Conservation (phyloP, 2,888 invertebrate species). For the Xestobium rufovillosum region DNA sequence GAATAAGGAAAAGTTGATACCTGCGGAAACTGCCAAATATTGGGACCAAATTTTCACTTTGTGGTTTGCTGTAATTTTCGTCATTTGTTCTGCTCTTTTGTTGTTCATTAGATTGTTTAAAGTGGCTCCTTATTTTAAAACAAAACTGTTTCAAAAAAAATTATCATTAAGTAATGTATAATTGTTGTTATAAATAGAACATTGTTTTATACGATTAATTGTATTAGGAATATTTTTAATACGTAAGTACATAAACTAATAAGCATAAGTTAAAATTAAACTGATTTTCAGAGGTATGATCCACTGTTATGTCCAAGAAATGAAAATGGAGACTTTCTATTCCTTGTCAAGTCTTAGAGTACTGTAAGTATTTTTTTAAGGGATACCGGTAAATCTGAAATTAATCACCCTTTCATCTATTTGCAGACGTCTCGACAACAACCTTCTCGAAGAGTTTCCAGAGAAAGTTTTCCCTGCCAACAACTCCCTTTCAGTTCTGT, state of each 20-base stretch:
- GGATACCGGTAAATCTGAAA: slow-evolving; percentile 24
- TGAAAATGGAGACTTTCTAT: slow-evolving; percentile 38
- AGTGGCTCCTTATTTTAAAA: too few relatives aligned
- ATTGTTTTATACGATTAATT: too few relatives aligned
- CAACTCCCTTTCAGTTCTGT: slow-evolving; percentile 41
- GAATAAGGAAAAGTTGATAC: slow-evolving; percentile 7
- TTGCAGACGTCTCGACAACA: slow-evolving; percentile 45
- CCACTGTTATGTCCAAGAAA: slow-evolving; percentile 40
- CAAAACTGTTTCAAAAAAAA: too few relatives aligned
- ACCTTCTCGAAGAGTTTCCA: slow-evolving; percentile 39
- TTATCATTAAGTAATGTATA: too few relatives aligned
- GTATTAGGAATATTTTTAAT: too few relatives aligned
- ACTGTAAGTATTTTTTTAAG: slow-evolving; percentile 36
- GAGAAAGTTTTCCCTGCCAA: slow-evolving; percentile 37
- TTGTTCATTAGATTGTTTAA: too few relatives aligned
- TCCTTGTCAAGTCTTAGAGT: slow-evolving; percentile 30
- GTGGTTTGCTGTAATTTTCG: slow-evolving; percentile 5
- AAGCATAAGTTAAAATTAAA: too few relatives aligned
- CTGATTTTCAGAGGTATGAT: slow-evolving; percentile 42
- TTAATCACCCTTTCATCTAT: slow-evolving; percentile 16
- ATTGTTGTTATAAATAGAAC: too few relatives aligned
- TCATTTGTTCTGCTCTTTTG: too few relatives aligned
- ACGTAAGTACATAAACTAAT: too few relatives aligned
- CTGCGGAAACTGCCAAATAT: slow-evolving; percentile 17
- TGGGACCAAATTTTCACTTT: slow-evolving; percentile 20